These are phyloP conservation scores for Empidonax traillii DNA, from an alignment of 2,113 vertebrate species.

Conservation along the genomic window DNA sequence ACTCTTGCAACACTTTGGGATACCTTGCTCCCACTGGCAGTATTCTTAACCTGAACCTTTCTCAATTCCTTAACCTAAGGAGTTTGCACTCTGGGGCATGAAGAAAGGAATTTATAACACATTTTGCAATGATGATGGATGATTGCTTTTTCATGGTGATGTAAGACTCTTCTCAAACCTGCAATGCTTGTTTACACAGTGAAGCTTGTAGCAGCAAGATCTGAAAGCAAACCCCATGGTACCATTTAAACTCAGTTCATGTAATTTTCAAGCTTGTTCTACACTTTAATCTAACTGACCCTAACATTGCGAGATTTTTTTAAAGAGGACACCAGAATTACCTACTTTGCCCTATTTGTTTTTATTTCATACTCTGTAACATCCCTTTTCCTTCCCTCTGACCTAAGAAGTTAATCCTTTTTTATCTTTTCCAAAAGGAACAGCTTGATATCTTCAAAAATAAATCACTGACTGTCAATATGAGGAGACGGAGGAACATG, in stretches of 20 bases:
- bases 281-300: neutral
- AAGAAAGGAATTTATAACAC: neutral
- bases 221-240: neutral
- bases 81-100: neutral
- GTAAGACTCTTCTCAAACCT: neutral
- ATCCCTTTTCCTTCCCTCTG: neutral
- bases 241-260: neutral
- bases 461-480: neutral
- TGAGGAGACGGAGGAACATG: neutral
- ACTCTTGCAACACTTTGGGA: neutral
- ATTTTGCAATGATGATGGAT: neutral
- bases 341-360: neutral
- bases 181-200: neutral
- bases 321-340: neutral
- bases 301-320: neutral
- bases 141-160: neutral
- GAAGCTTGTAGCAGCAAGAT: neutral
- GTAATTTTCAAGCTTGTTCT: neutral
- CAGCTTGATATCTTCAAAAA: neutral
- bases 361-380: neutral
- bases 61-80: neutral
- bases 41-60: neutral
- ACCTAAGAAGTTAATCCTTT: neutral
- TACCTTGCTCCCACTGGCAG: neutral
- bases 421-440: neutral